Evolutionary conservation across 64 coral and sea anemone genomes (phyloP).

Genomic region (Pocillopora damicornis): DNA sequence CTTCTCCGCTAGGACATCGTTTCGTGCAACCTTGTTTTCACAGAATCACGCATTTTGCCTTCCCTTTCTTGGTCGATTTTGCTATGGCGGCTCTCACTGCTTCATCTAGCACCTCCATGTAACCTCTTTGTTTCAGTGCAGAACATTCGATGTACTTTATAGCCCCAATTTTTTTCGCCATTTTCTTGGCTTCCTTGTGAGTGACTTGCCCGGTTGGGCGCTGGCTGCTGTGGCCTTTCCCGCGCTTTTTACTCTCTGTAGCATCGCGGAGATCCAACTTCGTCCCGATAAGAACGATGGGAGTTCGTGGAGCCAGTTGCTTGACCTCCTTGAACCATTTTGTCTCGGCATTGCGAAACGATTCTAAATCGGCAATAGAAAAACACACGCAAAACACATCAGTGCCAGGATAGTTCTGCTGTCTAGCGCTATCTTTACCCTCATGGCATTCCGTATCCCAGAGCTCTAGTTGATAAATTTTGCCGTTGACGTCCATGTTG

Average conservation of each 20-base stretch:
- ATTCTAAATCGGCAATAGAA: slow-evolving; percentile 68
- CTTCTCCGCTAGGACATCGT: background rate
- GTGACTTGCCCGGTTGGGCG: slow-evolving; percentile 7
- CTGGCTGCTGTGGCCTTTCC: slow-evolving; percentile 23
- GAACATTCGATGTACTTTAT: slow-evolving; percentile 82
- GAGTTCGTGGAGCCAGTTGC: slow-evolving; percentile 55
- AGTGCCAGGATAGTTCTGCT: slow-evolving; percentile 37
- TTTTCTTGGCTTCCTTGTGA: slow-evolving; percentile 74
- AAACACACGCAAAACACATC: slow-evolving; percentile 89
- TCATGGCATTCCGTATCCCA: slow-evolving; percentile 66
- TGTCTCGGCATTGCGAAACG: slow-evolving; percentile 68
- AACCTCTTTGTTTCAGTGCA: slow-evolving; percentile 77
- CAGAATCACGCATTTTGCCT: slow-evolving; percentile 60
- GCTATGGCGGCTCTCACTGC: slow-evolving; percentile 53
- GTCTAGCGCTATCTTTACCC: slow-evolving; percentile 12
- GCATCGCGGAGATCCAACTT: slow-evolving; percentile 79
- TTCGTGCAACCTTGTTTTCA: slow-evolving; percentile 7
- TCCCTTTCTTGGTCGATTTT: slow-evolving; percentile 42
- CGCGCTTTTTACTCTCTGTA: slow-evolving; percentile 31
- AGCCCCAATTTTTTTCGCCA: slow-evolving; percentile 73
- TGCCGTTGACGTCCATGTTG: slow-evolving; percentile 76
- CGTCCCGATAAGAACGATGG: slow-evolving; percentile 84
- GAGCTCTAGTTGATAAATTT: slow-evolving; percentile 76
- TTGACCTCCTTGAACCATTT: slow-evolving; percentile 71
- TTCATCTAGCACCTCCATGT: slow-evolving; percentile 77